Base-by-base conservation (phyloP, 2,797 vertebrate species). In the Lutjanus campechanus region DNA sequence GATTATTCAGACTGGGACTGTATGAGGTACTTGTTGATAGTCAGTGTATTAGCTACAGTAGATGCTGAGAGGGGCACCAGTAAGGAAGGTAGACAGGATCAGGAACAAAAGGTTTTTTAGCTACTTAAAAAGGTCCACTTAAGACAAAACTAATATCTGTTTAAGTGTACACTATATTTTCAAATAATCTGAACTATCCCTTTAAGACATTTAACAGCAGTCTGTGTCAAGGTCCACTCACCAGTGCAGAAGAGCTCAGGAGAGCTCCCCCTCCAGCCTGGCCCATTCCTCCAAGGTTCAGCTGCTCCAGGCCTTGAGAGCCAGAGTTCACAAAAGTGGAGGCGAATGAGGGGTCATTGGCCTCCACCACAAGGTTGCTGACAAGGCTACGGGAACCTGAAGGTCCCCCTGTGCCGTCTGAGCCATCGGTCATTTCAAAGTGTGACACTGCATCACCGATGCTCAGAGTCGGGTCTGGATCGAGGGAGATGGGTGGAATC, bases 401-500 rank as follows among this genome's bases (percentile, higher is more conserved):
- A 58, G 96, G 92, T 46, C 94, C 92, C 4, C 83, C 91, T 7
- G 84, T 49, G n/a, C 80, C 84, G 1, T 89, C 91, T 1, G 91
- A 94, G 46, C 91, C 91, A 29, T 92, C 93, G 0, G 90, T 93
- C 86, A 98, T 84, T 79, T 97, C 97, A 41, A 97, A 98, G 87
- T 97, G 97, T 41, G 96, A 96, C 82, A 97, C 97, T 2, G 96
- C 96, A 75, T 97, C 97, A 0, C 92, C 92, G 67, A 97, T 97
- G 41, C 95, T 95, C 72, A 98, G 91, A 10, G 97, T 93, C 0
- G 96, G 94, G 88, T 98, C 97, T 2, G 97, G 96, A 71, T 97
- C 97, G 49, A 98, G 95, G 3, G 97, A 96, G 80, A 98, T 98
- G 10, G 97, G 97, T 0, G 97, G 97, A 13, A 98, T 98, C 95